phyloP scores from a whole-genome alignment of 2,797 vertebrate species.

The Delichon dasypus region DNA sequence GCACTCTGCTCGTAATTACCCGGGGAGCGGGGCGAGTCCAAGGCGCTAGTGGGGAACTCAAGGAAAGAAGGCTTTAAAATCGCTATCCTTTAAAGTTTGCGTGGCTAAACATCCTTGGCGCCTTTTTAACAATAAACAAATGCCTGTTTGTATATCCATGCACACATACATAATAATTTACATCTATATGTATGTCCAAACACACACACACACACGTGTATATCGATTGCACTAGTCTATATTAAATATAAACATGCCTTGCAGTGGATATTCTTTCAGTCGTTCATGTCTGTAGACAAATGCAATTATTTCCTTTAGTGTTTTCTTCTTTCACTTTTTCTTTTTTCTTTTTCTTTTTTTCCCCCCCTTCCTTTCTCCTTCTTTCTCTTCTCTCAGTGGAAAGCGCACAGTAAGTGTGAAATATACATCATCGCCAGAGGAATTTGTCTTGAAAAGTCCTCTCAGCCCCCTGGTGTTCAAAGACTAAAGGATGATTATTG shows the following conservation, averaged over 20 bases:
- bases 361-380: background rate
- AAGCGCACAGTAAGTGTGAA: constrained; percentile 67
- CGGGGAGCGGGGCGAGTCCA: background rate
- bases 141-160: background rate
- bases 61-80: background rate
- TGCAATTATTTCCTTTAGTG: background rate
- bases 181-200: background rate
- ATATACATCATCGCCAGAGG: constrained; percentile 48
- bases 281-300: background rate
- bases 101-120: background rate
- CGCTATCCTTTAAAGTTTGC: background rate
- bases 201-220: background rate
- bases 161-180: background rate
- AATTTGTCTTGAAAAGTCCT: constrained; percentile 59
- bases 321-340: background rate
- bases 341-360: fast-evolving
- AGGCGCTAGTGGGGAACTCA: background rate
- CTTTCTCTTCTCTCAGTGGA: background rate
- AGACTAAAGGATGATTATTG: constrained; percentile 24
- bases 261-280: background rate
- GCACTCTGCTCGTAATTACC: constrained; percentile 31
- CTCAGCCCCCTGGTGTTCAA: constrained; percentile 54
- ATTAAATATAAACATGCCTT: background rate
- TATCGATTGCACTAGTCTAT: background rate
- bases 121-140: background rate